Evolutionary conservation across 2,888 invertebrate genomes (phyloP), one percentile per base, ranked within the genome.

Genomic region (Agrilus biguttatus): DNA sequence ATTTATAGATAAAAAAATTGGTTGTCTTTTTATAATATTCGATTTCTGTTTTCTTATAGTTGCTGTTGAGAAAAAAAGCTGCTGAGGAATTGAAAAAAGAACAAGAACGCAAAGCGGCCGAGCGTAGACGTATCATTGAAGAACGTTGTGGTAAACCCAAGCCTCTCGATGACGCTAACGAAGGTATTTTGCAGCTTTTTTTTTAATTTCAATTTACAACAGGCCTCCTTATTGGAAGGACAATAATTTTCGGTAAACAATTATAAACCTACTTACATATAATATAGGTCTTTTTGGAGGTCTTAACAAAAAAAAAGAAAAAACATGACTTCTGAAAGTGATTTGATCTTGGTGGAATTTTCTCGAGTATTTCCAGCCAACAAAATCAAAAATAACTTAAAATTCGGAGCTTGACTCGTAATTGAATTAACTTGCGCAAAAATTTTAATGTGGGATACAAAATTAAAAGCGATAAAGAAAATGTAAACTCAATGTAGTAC

Each of bases 61-160:
- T 95, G 77, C 77, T 98, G 78, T 80, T 98, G 75, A 95, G 97
- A 85, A 93, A 96, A 77, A 98, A 97, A 79, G 98, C 97, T 68
- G 97, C 97, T 59, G 97, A 98, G 71, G 97, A 98, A 72, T 74
- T 98, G 75, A 96, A 96, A 77, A 95, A 95, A 71, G 96, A 98
- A 74, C 96, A 97, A 72, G 92, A 96, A 74, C 85, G 91, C 67
- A 96, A 97, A 77, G 93, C 95, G 47, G 91, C 93, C 53, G 97
- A 96, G 71, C 85, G 95, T 69, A 90, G 93, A 75, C 87, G 90
- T 67, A 90, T 92, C 75, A 92, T 95, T 68, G 89, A 90, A 66
- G 88, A 93, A 69, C 81, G 95, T 67, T 91, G 91, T 68, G 92
- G 92, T 66, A 84, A 86, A 68, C 77, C 91, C 55, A 89, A 92